Base-by-base conservation (phyloP, 2,888 invertebrate genomes). In the Lordiphosa andalusiaca region DNA sequence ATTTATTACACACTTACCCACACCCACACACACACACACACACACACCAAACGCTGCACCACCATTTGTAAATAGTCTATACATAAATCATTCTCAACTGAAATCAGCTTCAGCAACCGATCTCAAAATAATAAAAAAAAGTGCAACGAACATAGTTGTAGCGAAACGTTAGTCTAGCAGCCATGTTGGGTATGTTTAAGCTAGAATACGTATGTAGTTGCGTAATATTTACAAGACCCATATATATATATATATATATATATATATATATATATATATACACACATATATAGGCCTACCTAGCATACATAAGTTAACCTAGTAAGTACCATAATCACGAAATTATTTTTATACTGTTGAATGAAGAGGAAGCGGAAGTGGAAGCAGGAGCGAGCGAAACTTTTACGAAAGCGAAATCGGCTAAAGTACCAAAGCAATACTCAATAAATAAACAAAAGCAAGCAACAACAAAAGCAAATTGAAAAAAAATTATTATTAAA, bases 361-460 rank as follows among this genome's bases (percentile, higher is more conserved):
- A 44, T 10, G 37, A 39, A 21, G 23, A 55, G 2, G 30, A 37
- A 50, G 42, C 16, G 41, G 55, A 47, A 51, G 40, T 23, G 60
- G 38, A 33, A 10, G 37, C 6, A 41, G 35, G 38, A 40, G 25
- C 30, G 21, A 46, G 36, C 46, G 46, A 30, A 30, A 30, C 30
- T 35, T 35, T 10, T 25, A 35, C 64, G 56, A 42, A 12, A 53
- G 25, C 69, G 70, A 72, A 71, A 86, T 88, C 89, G 89, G 89
- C 89, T 89, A 89, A 89, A 87, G 89, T 89, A 89, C 89, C 89
- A 89, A 89, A 89, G 89, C 88, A 89, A 89, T 89, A 89, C 89
- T 89, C 89, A 87, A 75, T 30, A 30, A 86, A 69, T 64, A 57
- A 54, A 33, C 21, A 42, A 57, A 36, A 33, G 30, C 49, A 33